Evolutionary conservation across 2,797 vertebrate species (phyloP), one percentile per base, ranked within the genome.

Genomic region (Sebastes alutus): DNA sequence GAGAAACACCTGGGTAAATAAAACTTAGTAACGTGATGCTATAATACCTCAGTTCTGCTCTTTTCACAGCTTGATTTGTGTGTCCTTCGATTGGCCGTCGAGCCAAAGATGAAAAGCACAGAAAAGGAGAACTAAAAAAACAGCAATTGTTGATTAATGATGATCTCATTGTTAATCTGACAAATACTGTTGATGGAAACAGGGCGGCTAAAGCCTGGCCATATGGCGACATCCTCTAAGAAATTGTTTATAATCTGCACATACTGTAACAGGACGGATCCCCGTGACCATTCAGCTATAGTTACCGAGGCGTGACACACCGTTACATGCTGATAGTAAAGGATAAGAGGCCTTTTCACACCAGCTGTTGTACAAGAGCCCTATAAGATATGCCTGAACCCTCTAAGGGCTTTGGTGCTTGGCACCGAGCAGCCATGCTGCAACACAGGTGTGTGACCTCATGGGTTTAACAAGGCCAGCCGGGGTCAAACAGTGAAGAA

Each of bases 391-490:
- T 60, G 58, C 27, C 27, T 77, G 30, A 75, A 56, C 71, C 55
- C 35, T 80, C 22, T 61, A 4, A 13, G 16, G 25, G 16, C 63
- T 55, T 12, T 5, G 38, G n/a, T 80, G 73, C 64, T 70, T 46
- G 80, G 64, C 60, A 67, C 25, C 7, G 60, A 63, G 20, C 72
- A 73, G 25, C 64, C 52, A 13, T n/a, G 64, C 79, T 78, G 84
- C 60, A 56, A 7, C 70, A 74, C 89, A 88, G 87, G 82, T 92
- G 91, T 67, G 52, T 87, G 89, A 91, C 90, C 89, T 75, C 16
- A 0, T 3, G 63, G 62, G 58, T 88, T 93, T 93, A 82, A 91
- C 64, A 77, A 89, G 87, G 84, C 56, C 75, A 75, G 63, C 33
- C 25, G 1, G 70, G 78, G 84, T 88, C 84, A 84, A 83, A 86